Conservation (phyloP, 53 echinoderm and acorn worm species). For the Echinarachnius parma region DNA sequence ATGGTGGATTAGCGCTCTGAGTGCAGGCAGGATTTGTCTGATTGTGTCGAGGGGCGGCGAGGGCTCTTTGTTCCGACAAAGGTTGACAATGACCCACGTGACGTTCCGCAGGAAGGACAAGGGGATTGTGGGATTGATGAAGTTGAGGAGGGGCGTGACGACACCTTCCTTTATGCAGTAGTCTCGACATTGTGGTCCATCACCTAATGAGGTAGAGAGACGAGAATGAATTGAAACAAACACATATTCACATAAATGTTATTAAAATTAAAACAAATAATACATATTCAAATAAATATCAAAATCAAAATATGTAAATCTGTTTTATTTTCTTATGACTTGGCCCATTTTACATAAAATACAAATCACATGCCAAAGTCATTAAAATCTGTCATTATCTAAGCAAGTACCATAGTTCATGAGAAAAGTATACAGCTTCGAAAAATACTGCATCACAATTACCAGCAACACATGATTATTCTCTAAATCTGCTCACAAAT, state of each 20-base stretch:
- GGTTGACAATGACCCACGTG: constrained; percentile 97
- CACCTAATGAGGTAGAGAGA: constrained; percentile 62
- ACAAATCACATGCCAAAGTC: no score
- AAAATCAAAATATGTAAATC: no score
- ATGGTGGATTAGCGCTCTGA: constrained; percentile 85
- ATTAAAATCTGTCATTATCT: no score
- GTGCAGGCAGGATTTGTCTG: constrained; percentile 75
- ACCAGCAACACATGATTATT: no score
- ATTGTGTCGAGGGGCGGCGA: constrained; percentile 82
- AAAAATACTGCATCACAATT: no score
- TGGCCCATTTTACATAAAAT: no score
- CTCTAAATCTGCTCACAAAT: no score
- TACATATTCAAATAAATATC: neutral
- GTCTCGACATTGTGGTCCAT: constrained; percentile 91
- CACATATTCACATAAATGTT: neutral
- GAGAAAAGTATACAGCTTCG: no score
- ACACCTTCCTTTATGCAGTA: constrained; percentile 79
- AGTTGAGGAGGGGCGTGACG: constrained; percentile 79
- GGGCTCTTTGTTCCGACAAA: constrained; percentile 95
- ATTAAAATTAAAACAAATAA: neutral
- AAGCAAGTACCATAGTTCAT: no score
- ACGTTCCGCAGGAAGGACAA: constrained; percentile 97
- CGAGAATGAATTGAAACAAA: neutral
- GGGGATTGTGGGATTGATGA: constrained; percentile 94
- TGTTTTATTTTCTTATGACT: no score